A percentile compares a stretch with the other conserved stretches of the same genome.
Evolutionary conservation across 2,888 invertebrate species (phyloP).

Genomic region (Eristalis intricaria): DNA sequence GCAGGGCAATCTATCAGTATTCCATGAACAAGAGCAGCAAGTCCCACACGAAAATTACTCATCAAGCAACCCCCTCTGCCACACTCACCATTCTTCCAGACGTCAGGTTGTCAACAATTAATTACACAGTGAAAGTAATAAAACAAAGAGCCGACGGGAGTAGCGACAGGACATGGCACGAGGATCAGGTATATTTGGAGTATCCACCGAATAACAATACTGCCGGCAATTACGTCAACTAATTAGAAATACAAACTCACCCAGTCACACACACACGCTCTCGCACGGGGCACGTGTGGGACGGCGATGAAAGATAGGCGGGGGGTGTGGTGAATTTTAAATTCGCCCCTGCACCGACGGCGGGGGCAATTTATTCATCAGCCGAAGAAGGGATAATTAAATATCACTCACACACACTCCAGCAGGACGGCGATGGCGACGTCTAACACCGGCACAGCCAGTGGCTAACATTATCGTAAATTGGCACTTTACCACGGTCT

Average conservation of each 20-base stretch:
- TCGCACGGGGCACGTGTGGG: neutral
- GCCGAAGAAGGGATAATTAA: conserved; percentile 57
- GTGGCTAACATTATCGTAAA: conserved; percentile 55
- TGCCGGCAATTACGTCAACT: conserved; percentile 64
- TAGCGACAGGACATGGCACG: neutral
- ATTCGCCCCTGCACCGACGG: conserved; percentile 6
- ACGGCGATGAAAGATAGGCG: neutral
- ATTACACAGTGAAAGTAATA: conserved; percentile 64
- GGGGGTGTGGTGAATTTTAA: conserved; percentile 32
- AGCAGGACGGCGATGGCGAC: conserved; percentile 6
- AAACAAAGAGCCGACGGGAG: conserved; percentile 52
- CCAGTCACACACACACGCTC: neutral
- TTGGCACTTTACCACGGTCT: conserved; percentile 37
- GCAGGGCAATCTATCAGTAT: conserved; percentile 59
- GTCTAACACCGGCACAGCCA: conserved; percentile 22
- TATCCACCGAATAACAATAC: conserved; percentile 39
- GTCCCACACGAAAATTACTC: conserved; percentile 53
- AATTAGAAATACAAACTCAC: conserved; percentile 50
- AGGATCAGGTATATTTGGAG: conserved; percentile 15
- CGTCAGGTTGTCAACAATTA: conserved; percentile 70
- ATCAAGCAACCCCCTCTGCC: conserved; percentile 37
- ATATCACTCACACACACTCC: conserved; percentile 15
- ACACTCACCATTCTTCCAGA: conserved; percentile 2
- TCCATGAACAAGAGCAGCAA: conserved; percentile 3
- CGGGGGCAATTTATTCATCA: conserved; percentile 62